Conservation (phyloP, 2,797 vertebrate genomes). For the Arvicola amphibius region DNA sequence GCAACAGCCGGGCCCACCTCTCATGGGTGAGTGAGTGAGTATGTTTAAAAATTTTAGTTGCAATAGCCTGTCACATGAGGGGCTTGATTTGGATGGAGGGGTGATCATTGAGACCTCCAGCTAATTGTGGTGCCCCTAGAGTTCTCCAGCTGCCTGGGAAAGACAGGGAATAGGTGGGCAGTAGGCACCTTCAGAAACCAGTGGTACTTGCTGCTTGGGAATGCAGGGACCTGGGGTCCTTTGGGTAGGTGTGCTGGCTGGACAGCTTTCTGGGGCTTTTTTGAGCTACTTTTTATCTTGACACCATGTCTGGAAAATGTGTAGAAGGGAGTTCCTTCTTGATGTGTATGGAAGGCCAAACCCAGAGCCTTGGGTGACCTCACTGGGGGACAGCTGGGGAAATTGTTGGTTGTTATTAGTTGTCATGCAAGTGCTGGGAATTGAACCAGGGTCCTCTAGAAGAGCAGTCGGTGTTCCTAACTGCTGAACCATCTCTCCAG, state of each 20-base stretch:
- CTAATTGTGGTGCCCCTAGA: not conserved
- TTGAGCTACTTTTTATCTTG: not conserved
- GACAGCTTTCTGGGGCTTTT: not conserved
- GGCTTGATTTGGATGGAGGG: not conserved
- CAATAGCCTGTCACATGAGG: not conserved
- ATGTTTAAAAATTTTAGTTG: conserved; percentile 8
- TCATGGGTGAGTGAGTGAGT: conserved; percentile 28
- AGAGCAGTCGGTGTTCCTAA: not conserved
- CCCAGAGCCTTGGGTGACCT: not conserved
- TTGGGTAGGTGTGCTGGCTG: fast-evolving
- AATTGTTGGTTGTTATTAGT: not conserved
- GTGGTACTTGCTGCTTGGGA: not conserved
- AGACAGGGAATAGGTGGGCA: not conserved
- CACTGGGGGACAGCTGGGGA: not conserved
- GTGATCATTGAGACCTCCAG: not conserved
- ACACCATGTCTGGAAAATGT: not conserved
- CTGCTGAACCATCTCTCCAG: not conserved
- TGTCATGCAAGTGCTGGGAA: not conserved
- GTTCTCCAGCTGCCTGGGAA: not conserved
- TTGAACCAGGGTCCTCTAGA: not conserved
- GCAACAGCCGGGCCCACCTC: not conserved
- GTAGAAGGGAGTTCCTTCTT: not conserved
- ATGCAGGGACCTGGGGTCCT: fast-evolving
- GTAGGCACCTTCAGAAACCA: not conserved
- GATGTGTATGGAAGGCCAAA: not conserved